Evolutionary conservation across 2,888 invertebrate species (phyloP).

Genomic region (Linnaemya tessellans): DNA sequence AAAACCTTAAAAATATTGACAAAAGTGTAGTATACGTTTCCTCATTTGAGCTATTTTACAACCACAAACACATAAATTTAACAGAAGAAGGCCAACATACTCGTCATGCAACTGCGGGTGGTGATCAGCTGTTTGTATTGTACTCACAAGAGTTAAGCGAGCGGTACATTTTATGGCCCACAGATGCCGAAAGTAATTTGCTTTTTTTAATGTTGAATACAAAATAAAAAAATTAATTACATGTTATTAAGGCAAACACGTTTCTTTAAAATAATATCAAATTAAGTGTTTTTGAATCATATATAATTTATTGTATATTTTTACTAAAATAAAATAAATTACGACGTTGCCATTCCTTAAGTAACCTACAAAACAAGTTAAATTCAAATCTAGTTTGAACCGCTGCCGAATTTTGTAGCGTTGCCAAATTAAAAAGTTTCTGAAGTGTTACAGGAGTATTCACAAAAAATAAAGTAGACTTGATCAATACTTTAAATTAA

Average conservation of each 20-base stretch:
- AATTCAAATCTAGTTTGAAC: not conserved
- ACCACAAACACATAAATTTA: too few species aligned
- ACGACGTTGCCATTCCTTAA: too few species aligned
- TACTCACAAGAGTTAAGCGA: not conserved
- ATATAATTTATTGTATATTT: not conserved
- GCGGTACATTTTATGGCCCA: too few species aligned
- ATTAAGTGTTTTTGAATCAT: not conserved
- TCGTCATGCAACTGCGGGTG: not conserved
- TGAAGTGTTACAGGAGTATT: too few species aligned
- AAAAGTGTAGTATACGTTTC: too few species aligned
- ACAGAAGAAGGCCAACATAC: not conserved
- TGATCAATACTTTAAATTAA: too few species aligned
- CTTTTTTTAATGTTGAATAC: not conserved
- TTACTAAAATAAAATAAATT: not conserved
- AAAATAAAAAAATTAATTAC: not conserved
- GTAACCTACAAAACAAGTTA: not conserved
- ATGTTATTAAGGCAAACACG: not conserved
- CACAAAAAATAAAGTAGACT: too few species aligned
- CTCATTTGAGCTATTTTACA: too few species aligned
- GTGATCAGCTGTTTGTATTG: not conserved
- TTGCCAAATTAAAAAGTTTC: not conserved
- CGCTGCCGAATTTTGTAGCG: not conserved
- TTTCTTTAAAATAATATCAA: not conserved
- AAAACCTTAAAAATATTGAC: too few species aligned
- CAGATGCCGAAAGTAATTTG: not conserved